Evolutionary conservation across 2,888 invertebrate species (phyloP), one percentile per base, ranked within the genome.

Genomic region (Synergus umbraculus): DNA sequence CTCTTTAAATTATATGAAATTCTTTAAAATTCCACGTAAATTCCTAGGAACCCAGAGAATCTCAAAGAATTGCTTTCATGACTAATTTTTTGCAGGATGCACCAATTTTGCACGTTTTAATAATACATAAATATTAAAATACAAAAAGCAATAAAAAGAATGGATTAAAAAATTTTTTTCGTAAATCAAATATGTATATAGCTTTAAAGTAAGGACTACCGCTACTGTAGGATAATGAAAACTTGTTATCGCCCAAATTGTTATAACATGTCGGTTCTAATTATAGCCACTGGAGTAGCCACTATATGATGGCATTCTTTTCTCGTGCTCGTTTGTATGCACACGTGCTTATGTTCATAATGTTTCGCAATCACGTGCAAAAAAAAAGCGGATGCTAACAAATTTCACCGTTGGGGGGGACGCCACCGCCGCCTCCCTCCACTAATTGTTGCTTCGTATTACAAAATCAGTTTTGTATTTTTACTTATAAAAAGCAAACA

Each of bases 161-260:
- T 29, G 22, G 22, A 29, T 29, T 29, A 29, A 29, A 29, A 29
- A 29, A 29, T 29, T 1, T 15, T 49, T 2, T 15, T 49, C 13
- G 7, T 49, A 54, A n/a, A 54, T 8, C 8, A 54, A 54, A 54
- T n/a, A 15, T 54, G n/a, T 54, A 15, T 54, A 5, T 54, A 54
- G 37, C 37, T n/a, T 54, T n/a, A 54, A 54, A 54, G 54, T 54
- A 2, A n/a, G n/a, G 8, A n/a, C n/a, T 54, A n/a, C 7, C 9
- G 54, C 54, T n/a, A 2, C 9, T 9, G 54, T 8, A 54, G 37
- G 5, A 37, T 5, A 37, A 37, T 73, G 54, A 81, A 80, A 84
- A 78, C 79, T 84, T 82, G 84, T 86, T 86, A 86, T 85, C 85
- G 54, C 15, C 78, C 41, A 82, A 82, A 81, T 85, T 83, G 82